A percentile compares a stretch with the other conserved stretches of the same genome.
Evolutionary conservation across 2,797 vertebrate species (phyloP).

Genomic region (Phrynocephalus guinanensis): DNA sequence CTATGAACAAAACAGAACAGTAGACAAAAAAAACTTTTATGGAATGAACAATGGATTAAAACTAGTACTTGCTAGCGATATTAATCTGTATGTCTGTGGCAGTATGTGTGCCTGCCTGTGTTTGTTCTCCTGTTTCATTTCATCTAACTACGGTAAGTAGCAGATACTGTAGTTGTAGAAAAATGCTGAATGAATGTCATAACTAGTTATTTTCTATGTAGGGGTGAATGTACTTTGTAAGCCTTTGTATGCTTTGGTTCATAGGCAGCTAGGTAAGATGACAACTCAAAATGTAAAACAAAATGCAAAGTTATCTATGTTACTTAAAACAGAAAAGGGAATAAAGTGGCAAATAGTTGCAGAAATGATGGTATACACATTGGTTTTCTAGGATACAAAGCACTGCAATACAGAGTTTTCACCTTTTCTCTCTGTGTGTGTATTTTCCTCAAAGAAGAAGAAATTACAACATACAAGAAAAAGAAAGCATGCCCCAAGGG

Average conservation of each 20-base stretch:
- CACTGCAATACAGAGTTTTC: not conserved
- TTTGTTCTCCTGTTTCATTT: slow-evolving; percentile 13
- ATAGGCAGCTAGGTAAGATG: slow-evolving; percentile 37
- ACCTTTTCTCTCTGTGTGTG: not conserved
- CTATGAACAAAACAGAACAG: not conserved
- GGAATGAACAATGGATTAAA: too few relatives aligned
- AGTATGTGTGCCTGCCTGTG: too few relatives aligned
- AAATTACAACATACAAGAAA: slow-evolving; percentile 32
- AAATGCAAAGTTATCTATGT: slow-evolving; percentile 60
- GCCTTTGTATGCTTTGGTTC: slow-evolving; percentile 40
- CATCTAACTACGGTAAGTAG: slow-evolving; percentile 23
- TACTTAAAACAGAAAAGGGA: slow-evolving; percentile 53
- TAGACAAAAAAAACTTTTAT: too few relatives aligned
- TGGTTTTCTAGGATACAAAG: slow-evolving; percentile 39
- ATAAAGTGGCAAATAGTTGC: slow-evolving; percentile 63
- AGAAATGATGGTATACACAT: slow-evolving; percentile 31
- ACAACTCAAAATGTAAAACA: slow-evolving; percentile 57
- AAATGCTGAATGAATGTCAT: slow-evolving; percentile 53
- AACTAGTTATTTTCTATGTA: slow-evolving; percentile 24
- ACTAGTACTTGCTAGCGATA: too few relatives aligned
- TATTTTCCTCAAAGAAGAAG: not conserved
- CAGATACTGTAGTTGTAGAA: slow-evolving; percentile 45
- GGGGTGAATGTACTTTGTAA: slow-evolving; percentile 48
- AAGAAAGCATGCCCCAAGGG: slow-evolving; percentile 41
- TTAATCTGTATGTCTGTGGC: too few relatives aligned